Percentiles rank a stretch among this genome's conserved stretches.
These are phyloP conservation scores for Polydrusus tereticollis DNA, from an alignment of 2,888 invertebrate species.

Conservation along the genomic window DNA sequence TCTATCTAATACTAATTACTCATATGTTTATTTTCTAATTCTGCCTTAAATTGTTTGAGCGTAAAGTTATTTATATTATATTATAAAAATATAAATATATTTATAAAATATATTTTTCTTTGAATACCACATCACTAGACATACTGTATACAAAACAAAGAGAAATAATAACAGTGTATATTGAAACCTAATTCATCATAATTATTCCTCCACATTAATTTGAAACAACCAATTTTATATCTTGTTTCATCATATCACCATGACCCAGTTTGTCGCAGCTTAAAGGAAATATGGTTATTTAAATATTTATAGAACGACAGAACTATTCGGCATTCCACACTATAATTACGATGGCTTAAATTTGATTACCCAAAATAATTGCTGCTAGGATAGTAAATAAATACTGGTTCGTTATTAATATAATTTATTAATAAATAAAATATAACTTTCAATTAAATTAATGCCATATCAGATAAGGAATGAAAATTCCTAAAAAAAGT, in stretches of 20 bases:
- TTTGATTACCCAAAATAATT: not conserved
- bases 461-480: too few relatives aligned
- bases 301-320: constrained; percentile 1
- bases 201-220: not conserved
- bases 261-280: not conserved
- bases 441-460: too few relatives aligned
- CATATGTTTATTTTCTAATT: too few relatives aligned
- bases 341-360: not conserved
- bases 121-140: too few relatives aligned
- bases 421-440: not conserved
- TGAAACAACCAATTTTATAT: not conserved
- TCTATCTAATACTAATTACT: too few relatives aligned
- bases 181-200: not conserved
- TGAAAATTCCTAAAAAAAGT: too few relatives aligned
- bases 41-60: too few relatives aligned
- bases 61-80: too few relatives aligned
- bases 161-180: not conserved
- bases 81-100: too few relatives aligned
- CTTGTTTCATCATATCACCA: not conserved
- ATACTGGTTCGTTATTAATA: too few relatives aligned
- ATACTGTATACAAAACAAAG: not conserved
- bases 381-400: too few relatives aligned
- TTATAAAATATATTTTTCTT: too few relatives aligned
- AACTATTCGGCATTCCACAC: not conserved
- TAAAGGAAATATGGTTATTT: not conserved